Conservation (phyloP, 1,140 invertebrate genomes). For the Drosophila sp. region DNA sequence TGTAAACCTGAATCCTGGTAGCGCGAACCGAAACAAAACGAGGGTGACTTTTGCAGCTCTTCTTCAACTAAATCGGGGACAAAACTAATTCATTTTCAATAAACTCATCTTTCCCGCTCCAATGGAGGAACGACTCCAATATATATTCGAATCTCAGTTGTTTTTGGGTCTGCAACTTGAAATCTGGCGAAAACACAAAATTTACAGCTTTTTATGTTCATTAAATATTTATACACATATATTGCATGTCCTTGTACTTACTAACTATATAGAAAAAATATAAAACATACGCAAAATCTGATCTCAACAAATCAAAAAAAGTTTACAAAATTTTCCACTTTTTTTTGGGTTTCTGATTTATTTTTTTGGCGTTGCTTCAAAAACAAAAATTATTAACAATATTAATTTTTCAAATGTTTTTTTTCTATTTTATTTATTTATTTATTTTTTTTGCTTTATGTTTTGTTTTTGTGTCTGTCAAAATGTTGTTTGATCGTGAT, state of each 20-base stretch:
- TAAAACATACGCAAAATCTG: constrained; percentile 1
- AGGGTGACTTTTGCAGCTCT: constrained; percentile 2
- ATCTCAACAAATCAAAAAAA: constrained; percentile 13
- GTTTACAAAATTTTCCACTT: constrained; percentile 65
- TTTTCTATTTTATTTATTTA: constrained; percentile 7
- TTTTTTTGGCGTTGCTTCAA: constrained; percentile 57
- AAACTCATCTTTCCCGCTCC: constrained; percentile 1
- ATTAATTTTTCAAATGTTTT: constrained; percentile 24
- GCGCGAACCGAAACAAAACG: neutral
- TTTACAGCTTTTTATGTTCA: constrained; percentile 4
- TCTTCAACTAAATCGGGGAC: neutral
- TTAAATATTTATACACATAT: neutral
- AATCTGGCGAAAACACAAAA: neutral
- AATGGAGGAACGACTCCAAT: neutral
- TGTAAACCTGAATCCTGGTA: neutral
- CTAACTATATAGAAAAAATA: constrained; percentile 24
- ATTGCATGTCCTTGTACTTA: constrained; percentile 30
- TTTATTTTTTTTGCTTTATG: constrained; percentile 42
- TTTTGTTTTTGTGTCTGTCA: constrained; percentile 26
- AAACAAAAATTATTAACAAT: constrained; percentile 30
- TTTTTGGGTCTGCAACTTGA: constrained; percentile 1
- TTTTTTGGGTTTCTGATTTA: constrained; percentile 40
- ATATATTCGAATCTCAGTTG: neutral
- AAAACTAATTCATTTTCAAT: constrained; percentile 4
- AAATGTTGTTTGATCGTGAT: constrained; percentile 38